Evolutionary conservation across 2,797 vertebrate genomes (phyloP), one percentile per base, ranked within the genome.

Genomic region (Acridotheres tristis): DNA sequence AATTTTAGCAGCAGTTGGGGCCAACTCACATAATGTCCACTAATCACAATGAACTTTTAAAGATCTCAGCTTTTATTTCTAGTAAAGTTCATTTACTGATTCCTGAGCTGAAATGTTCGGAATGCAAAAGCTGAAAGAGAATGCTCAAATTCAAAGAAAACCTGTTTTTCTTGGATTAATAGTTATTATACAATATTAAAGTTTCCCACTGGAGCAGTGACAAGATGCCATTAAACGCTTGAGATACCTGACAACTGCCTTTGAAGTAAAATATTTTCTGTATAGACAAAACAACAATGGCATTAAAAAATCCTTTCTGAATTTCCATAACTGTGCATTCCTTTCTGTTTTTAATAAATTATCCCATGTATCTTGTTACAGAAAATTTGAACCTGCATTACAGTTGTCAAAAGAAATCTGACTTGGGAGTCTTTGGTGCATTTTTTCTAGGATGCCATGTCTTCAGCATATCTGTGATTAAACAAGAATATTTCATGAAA

Each of bases 211-310:
- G 47, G 80, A 92, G 54, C 45, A 73, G 47, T 87, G 85, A 92
- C 68, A 91, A 93, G 79, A 63, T 88, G 57, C 58, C 79, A 85
- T 54, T 85, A 65, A 89, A 80, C 25, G 40, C 42, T 27, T 77
- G 51, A 93, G 61, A 40, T 68, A 89, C 62, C 68, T 77, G 75
- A 92, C 67, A 88, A 45, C 38, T 71, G 42, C 42, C 48, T 93
- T 90, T 94, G 79, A 91, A 93, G 53, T 59, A 51, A 84, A 90
- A 36, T 94, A 84, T 95, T 93, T 93, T 91, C 66, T 80, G 15
- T 69, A 86, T 27, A 72, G 89, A 79, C 53, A 91, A 81, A 90
- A 50, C 12, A 88, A 67, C 40, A 75, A 38, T 83, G 51, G 34
- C 47, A 78, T 81, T 43, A 91, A 91, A 90, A 90, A 82, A 65